phyloP scores from a whole-genome alignment of 2,113 vertebrate species.

The Neogobius melanostomus region DNA sequence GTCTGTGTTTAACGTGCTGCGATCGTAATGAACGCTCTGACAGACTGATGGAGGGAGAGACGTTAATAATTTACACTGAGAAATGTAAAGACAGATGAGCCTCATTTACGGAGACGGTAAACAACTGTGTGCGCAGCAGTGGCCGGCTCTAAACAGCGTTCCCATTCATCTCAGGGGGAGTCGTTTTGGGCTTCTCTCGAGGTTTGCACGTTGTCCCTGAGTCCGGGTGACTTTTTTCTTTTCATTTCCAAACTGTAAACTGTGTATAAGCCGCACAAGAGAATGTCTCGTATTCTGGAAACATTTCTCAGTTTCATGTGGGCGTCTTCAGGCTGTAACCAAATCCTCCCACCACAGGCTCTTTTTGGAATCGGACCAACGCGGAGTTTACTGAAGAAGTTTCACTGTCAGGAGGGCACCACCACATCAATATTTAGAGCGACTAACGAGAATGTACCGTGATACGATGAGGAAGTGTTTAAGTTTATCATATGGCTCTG shows the following conservation, averaged over 20 bases:
- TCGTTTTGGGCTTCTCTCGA: too few species aligned
- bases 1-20: not conserved
- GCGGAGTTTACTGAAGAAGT: not conserved
- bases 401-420: not conserved
- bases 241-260: too few species aligned
- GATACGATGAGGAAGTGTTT: not conserved
- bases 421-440: not conserved
- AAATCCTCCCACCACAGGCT: not conserved
- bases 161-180: not conserved
- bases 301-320: not conserved
- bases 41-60: not conserved
- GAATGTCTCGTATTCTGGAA: not conserved
- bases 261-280: not conserved
- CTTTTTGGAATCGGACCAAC: not conserved
- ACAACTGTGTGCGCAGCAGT: not conserved
- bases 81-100: conserved; percentile 1
- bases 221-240: too few species aligned
- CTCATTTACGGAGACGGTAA: not conserved
- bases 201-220: too few species aligned
- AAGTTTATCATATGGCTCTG: too few species aligned
- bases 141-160: not conserved
- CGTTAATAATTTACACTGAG: not conserved
- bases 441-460: not conserved
- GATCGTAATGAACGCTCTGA: not conserved
- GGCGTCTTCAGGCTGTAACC: not conserved